phyloP scores from a whole-genome alignment of 2,113 vertebrate genomes.

The Calidris pygmaea region DNA sequence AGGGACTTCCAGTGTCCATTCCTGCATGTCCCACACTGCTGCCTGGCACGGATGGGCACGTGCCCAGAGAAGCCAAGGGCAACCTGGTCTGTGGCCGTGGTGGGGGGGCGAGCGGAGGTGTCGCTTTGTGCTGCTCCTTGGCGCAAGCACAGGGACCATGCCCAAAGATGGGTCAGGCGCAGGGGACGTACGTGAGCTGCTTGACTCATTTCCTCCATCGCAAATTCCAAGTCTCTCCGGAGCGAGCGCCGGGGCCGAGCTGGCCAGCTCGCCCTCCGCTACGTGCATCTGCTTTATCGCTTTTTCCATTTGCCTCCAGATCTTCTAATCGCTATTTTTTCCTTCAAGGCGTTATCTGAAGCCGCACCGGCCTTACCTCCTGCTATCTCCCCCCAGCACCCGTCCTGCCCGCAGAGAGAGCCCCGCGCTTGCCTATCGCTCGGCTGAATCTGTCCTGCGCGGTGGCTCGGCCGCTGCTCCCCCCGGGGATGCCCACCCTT shows the following conservation, averaged over 20 bases:
- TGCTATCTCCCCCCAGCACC: background rate
- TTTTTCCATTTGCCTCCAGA: background rate
- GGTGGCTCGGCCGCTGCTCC: background rate
- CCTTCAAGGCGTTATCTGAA: background rate
- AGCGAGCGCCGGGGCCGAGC: background rate
- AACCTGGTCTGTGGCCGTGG: too few relatives aligned
- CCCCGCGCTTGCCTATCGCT: background rate
- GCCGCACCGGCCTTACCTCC: background rate
- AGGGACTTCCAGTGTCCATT: background rate
- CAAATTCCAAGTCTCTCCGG: background rate
- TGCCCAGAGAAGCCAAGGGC: background rate
- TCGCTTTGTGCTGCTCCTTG: background rate
- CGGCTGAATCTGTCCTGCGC: background rate
- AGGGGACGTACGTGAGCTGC: background rate
- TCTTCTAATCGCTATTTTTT: background rate
- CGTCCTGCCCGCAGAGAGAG: background rate
- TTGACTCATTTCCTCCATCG: background rate
- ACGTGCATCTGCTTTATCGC: background rate
- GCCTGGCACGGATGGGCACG: accelerated
- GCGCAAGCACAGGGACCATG: background rate
- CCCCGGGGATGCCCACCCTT: background rate
- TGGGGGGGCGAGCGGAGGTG: accelerated
- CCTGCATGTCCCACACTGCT: background rate
- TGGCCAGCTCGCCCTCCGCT: accelerated
- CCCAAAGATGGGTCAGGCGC: accelerated